phyloP scores from a whole-genome alignment of 2,888 invertebrate genomes.

The Drosophila emarginata region DNA sequence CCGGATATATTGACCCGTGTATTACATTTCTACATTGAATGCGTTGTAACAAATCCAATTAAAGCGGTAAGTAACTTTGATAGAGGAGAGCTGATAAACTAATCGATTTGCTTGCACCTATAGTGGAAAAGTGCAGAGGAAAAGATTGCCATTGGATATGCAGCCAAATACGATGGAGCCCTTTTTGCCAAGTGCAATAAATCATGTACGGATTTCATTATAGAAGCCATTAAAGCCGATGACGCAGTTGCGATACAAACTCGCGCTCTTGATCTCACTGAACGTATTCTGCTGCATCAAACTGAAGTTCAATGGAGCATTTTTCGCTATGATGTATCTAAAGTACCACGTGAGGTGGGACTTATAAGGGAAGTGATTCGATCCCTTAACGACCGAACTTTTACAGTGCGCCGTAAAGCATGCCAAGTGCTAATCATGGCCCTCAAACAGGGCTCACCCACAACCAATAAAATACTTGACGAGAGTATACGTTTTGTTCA shows the following conservation, averaged over 20 bases:
- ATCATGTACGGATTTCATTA: conserved; percentile 76
- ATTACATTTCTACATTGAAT: conserved; percentile 77
- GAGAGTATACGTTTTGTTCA: conserved; percentile 75
- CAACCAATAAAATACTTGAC: conserved; percentile 73
- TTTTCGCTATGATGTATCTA: conserved; percentile 80
- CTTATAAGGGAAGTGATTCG: conserved; percentile 77
- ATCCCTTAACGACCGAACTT: conserved; percentile 76
- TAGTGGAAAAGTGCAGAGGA: conserved; percentile 79
- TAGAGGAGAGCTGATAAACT: not conserved
- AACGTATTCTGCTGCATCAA: conserved; percentile 75
- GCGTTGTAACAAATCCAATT: conserved; percentile 78
- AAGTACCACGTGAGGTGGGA: conserved; percentile 79
- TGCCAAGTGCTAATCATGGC: conserved; percentile 76
- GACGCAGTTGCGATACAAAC: conserved; percentile 76
- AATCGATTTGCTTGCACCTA: not conserved
- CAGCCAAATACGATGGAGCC: conserved; percentile 81
- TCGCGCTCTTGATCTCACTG: conserved; percentile 78
- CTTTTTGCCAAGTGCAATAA: conserved; percentile 81
- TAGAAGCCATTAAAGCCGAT: conserved; percentile 75
- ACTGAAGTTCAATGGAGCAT: conserved; percentile 81
- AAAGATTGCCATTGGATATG: conserved; percentile 79
- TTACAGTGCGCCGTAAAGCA: conserved; percentile 78
- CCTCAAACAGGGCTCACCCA: conserved; percentile 73
- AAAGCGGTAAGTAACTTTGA: conserved; percentile 54
- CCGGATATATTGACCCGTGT: conserved; percentile 76